These are phyloP conservation scores for Archivesica marissinica DNA, from an alignment of 1,140 invertebrate species.

Conservation along the genomic window DNA sequence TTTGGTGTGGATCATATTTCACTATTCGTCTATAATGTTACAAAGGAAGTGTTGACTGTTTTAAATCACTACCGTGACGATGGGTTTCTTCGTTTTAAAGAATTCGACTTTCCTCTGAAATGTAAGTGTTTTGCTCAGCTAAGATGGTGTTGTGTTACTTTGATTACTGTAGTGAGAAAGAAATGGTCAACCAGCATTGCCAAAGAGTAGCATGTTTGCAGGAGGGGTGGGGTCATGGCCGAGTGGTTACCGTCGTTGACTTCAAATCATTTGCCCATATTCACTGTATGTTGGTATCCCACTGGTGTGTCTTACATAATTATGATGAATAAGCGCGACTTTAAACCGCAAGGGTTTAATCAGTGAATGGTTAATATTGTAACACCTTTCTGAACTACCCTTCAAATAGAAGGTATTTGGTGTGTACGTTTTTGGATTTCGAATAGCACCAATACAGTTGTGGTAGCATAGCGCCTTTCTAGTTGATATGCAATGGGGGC, in stretches of 20 bases:
- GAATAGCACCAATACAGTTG: no score
- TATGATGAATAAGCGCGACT: no score
- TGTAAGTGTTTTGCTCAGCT: not conserved
- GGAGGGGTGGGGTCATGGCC: not conserved
- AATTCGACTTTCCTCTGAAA: conserved; percentile 40
- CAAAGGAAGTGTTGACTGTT: not conserved
- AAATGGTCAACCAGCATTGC: not conserved
- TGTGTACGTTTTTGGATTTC: no score
- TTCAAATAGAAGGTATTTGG: no score
- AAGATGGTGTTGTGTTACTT: not conserved
- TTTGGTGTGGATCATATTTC: conserved; percentile 29
- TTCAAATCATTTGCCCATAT: not conserved
- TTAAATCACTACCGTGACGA: conserved; percentile 6
- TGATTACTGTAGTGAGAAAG: not conserved
- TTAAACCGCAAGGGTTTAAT: no score
- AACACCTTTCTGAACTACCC: no score
- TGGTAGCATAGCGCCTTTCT: no score
- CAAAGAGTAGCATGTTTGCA: not conserved
- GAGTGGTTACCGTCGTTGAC: not conserved
- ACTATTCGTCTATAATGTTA: not conserved
- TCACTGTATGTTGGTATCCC: not conserved
- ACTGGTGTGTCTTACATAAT: no score
- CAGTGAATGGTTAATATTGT: no score
- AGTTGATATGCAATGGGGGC: no score
- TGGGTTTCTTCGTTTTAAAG: not conserved